These are phyloP conservation scores for Oceanodroma tethys DNA, from an alignment of 2,113 vertebrate genomes.

Conservation along the genomic window DNA sequence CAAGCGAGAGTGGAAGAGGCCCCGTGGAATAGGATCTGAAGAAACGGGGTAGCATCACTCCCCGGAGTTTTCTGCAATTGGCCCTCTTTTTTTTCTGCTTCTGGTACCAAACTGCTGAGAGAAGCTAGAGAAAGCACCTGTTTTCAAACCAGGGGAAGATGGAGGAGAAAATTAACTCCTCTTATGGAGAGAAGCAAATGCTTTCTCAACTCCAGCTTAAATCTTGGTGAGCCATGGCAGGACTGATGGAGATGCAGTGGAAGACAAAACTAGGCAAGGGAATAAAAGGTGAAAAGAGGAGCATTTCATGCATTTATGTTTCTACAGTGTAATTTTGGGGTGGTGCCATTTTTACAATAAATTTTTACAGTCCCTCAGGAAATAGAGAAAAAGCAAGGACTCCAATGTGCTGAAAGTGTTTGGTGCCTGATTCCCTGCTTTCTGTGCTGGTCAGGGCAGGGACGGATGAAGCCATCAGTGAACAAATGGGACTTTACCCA, in stretches of 20 bases:
- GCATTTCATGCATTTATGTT: not conserved
- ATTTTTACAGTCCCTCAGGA: not conserved
- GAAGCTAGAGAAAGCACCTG: not conserved
- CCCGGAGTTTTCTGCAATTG: not conserved
- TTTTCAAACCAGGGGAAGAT: not conserved
- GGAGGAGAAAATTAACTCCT: not conserved
- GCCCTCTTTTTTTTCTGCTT: not conserved
- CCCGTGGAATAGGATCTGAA: not conserved
- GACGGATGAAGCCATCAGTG: not conserved
- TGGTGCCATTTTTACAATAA: not conserved
- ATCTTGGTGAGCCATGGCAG: not conserved
- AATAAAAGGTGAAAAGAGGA: not conserved
- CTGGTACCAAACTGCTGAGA: not conserved
- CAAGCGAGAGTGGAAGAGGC: not conserved
- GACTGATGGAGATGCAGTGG: not conserved
- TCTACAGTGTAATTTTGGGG: not conserved
- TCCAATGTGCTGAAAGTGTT: not conserved
- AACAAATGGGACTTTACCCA: not conserved
- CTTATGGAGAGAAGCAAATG: not conserved
- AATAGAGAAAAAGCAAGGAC: not conserved
- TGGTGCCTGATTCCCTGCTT: not conserved
- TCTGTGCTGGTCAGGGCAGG: not conserved
- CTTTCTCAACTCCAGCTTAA: not conserved
- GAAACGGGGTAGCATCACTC: not conserved
- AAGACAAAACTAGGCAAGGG: not conserved